Percentiles rank a stretch among this genome's conserved stretches.
These are phyloP conservation scores for Coccyzus lansbergi DNA, from an alignment of 2,797 vertebrate species.

Conservation along the genomic window DNA sequence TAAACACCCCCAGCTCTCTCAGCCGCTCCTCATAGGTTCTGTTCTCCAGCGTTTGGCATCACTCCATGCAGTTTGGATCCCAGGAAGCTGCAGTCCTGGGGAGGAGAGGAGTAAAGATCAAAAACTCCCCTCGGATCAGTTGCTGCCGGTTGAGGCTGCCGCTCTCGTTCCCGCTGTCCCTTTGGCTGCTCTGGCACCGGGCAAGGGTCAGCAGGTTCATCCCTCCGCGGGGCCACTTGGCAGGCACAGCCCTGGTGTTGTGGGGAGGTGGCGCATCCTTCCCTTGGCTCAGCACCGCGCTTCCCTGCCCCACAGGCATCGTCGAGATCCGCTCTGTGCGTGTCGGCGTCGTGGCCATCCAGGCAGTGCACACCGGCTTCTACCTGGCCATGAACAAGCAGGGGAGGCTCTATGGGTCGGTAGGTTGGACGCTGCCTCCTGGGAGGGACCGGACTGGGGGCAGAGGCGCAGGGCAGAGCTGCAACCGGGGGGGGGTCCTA, in stretches of 20 bases:
- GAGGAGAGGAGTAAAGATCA: slow-evolving; percentile 8
- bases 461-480: neutral
- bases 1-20: too few species aligned
- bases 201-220: neutral
- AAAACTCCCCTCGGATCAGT: neutral
- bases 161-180: neutral
- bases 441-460: neutral
- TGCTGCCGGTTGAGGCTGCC: neutral
- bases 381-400: slow-evolving; percentile 94
- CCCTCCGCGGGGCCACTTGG: neutral
- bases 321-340: slow-evolving; percentile 94
- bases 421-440: slow-evolving; percentile 75
- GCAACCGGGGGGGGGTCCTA: neutral
- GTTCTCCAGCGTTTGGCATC: neutral
- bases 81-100: slow-evolving; percentile 45
- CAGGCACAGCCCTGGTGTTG: fast-evolving
- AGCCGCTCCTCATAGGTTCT: too few species aligned
- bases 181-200: fast-evolving
- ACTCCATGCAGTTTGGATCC: fast-evolving
- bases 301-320: slow-evolving; percentile 82
- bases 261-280: fast-evolving
- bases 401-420: slow-evolving; percentile 93
- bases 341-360: slow-evolving; percentile 92
- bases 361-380: slow-evolving; percentile 90
- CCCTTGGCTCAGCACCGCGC: fast-evolving